Evolutionary conservation across 2,113 vertebrate species (phyloP).

Genomic region (Isurus oxyrinchus): DNA sequence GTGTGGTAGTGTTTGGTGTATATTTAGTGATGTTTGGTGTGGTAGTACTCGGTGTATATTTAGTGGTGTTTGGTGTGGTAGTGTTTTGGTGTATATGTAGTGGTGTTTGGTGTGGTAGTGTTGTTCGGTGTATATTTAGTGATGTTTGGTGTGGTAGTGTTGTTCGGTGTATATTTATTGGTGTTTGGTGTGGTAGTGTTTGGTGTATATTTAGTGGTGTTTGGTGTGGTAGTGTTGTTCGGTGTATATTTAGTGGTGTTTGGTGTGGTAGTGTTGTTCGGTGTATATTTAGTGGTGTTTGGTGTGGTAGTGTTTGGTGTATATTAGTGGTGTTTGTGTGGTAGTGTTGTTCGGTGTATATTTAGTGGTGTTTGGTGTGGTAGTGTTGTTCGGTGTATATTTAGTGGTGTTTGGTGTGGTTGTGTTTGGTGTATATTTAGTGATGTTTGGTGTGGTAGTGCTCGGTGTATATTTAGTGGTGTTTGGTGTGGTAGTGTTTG

Average conservation of each 20-base stretch:
- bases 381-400: not conserved
- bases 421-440: not conserved
- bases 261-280: not conserved
- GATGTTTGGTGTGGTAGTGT: not conserved
- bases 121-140: not conserved
- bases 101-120: not conserved
- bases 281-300: not conserved
- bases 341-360: not conserved
- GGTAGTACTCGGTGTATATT: too few species aligned
- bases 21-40: not conserved
- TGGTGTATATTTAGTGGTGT: not conserved
- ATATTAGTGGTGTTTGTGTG: not conserved
- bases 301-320: not conserved
- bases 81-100: not conserved
- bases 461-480: not conserved
- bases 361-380: not conserved
- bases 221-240: not conserved
- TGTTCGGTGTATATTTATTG: not conserved
- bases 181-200: not conserved
- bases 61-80: not conserved
- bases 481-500: not conserved
- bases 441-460: not conserved
- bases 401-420: not conserved
- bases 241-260: not conserved
- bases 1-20: not conserved